Evolutionary conservation across 2,113 vertebrate genomes (phyloP).

Genomic region (Oryzias curvinotus): DNA sequence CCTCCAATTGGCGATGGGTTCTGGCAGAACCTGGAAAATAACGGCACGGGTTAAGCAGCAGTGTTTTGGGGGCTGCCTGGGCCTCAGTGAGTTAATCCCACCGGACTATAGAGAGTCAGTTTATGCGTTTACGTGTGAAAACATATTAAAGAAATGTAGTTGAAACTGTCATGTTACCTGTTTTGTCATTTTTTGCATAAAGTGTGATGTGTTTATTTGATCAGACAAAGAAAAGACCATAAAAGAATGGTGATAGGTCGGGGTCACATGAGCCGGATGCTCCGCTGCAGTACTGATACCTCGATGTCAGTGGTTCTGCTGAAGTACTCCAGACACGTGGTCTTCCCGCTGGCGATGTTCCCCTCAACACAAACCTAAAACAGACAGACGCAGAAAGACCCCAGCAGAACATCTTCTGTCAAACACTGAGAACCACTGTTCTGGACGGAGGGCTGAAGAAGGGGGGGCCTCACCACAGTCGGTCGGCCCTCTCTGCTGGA

Average conservation of each 20-base stretch:
- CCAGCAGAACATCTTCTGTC: not conserved
- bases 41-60: not conserved
- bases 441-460: not conserved
- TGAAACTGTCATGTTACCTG: too few relatives aligned
- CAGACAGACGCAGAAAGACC: not conserved
- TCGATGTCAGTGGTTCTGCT: slow-evolving; percentile 81
- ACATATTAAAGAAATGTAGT: not conserved
- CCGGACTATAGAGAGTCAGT: not conserved
- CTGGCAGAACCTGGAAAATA: slow-evolving; percentile 81
- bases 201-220: too few relatives aligned
- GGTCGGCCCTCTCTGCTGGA: slow-evolving; percentile 53
- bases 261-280: too few relatives aligned
- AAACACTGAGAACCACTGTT: not conserved
- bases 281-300: slow-evolving; percentile 66
- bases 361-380: slow-evolving; percentile 90
- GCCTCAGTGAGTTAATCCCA: not conserved
- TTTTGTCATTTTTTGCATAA: too few relatives aligned
- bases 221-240: too few relatives aligned
- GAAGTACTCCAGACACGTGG: slow-evolving; percentile 93
- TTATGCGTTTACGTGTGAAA: not conserved
- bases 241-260: too few relatives aligned
- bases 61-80: not conserved
- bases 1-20: slow-evolving; percentile 91
- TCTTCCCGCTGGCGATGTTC: slow-evolving; percentile 96
- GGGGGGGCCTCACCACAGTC: slow-evolving; percentile 62